phyloP scores from a whole-genome alignment of 1,140 invertebrate genomes.

The Berghia stephanieae region DNA sequence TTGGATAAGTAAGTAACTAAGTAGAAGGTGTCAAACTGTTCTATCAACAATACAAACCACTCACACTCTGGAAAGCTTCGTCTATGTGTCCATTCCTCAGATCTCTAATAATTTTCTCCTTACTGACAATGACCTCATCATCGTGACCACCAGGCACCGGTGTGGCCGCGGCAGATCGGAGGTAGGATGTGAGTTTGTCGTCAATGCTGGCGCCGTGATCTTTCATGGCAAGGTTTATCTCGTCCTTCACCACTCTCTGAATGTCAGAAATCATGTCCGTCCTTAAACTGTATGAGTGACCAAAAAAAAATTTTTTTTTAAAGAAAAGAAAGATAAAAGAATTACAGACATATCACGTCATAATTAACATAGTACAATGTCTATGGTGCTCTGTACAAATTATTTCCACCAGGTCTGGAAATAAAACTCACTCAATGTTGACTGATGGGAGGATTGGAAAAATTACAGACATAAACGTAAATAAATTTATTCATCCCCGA shows the following conservation, averaged over 20 bases:
- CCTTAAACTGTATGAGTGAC: slow-evolving; percentile 23
- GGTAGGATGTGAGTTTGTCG: slow-evolving; percentile 71
- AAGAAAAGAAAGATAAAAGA: background rate
- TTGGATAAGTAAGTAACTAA: background rate
- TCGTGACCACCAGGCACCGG: slow-evolving; percentile 72
- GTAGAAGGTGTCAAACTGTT: background rate
- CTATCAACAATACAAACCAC: background rate
- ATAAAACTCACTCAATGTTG: too few relatives aligned
- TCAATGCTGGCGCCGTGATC: slow-evolving; percentile 72
- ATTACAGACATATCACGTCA: too few relatives aligned
- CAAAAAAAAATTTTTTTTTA: background rate
- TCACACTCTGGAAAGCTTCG: slow-evolving; percentile 81
- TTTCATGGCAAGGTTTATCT: slow-evolving; percentile 72
- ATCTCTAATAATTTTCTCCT: slow-evolving; percentile 28
- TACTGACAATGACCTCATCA: slow-evolving; percentile 22
- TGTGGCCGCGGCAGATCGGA: slow-evolving; percentile 77
- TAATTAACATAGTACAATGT: too few relatives aligned
- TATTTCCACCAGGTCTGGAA: too few relatives aligned
- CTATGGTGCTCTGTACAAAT: too few relatives aligned
- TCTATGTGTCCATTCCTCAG: slow-evolving; percentile 76
- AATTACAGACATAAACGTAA: too few relatives aligned
- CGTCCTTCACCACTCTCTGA: slow-evolving; percentile 66
- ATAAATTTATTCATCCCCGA: too few relatives aligned
- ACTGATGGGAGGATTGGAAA: too few relatives aligned
- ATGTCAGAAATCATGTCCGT: slow-evolving; percentile 16